Percentiles rank a stretch among this genome's conserved stretches.
Evolutionary conservation across 2,797 vertebrate species (phyloP).

Genomic region (Mormyrus proboscirostris): DNA sequence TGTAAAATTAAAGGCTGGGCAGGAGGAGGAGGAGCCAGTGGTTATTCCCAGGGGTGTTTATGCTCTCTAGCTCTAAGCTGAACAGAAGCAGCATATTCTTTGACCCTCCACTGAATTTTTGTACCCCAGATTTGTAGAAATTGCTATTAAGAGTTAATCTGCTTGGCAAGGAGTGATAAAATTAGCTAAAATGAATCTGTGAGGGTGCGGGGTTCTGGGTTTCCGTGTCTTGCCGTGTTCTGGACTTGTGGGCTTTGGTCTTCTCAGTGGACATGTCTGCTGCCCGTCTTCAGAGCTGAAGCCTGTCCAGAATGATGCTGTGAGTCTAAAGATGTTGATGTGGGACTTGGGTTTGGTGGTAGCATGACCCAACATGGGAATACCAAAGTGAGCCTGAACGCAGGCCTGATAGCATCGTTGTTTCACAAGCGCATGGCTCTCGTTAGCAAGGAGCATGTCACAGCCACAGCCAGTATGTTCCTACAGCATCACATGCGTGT

Average conservation of each 20-base stretch:
- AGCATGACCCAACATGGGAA: background rate
- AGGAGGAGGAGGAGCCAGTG: background rate
- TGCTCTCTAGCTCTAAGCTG: background rate
- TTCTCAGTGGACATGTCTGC: background rate
- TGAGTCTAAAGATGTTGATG: background rate
- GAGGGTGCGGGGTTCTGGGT: background rate
- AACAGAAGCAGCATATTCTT: background rate
- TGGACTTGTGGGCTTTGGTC: background rate
- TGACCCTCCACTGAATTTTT: background rate
- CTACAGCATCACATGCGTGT: background rate
- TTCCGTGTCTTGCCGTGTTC: background rate
- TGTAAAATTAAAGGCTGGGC: background rate
- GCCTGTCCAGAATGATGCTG: background rate
- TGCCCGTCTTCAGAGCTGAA: background rate
- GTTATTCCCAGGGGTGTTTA: background rate
- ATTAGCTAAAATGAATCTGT: background rate
- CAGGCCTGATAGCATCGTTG: background rate
- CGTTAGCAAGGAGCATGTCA: background rate
- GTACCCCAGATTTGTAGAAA: background rate
- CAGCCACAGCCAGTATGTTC: too few species aligned
- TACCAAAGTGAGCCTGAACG: slow-evolving; percentile 7
- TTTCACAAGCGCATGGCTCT: background rate
- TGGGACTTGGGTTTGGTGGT: background rate
- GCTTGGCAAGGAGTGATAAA: background rate
- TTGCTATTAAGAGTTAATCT: background rate